Evolutionary conservation across 1,140 invertebrate genomes (phyloP), one percentile per base, ranked within the genome.

Genomic region (Trichomalopsis sarcophagae): DNA sequence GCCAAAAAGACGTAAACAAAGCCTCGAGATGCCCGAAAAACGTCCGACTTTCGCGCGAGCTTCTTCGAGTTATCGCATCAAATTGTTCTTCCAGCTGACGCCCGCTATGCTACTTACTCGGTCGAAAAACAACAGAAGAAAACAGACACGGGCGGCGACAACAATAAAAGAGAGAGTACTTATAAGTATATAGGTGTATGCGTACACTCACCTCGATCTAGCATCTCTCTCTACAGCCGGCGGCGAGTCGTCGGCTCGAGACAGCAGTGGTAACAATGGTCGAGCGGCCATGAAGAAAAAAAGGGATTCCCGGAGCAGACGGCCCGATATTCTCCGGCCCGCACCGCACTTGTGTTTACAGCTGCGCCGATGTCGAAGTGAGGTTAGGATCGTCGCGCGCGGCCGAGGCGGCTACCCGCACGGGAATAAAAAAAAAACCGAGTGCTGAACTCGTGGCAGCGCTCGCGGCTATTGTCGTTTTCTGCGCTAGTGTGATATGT

Each of bases 161-260:
- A 44, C 40, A 44, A 44, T 44, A 44, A 44, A 44, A 44, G 7
- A 7, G 33, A 36, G 33, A 36, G 33, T 36, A 36, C 27, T 27
- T 27, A 27, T 27, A 27, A 27, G 27, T 27, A 27, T 27, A 27
- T 36, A 36, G 33, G 33, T 11, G 50, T 55, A 17, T 9, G 13
- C 50, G 17, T n/a, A 47, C 23, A 68, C 75, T 84, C 68, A 79
- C 83, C 76, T 79, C 66, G 76, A 79, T 71, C 66, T 47, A 50
- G 13, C 82, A 78, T 84, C 74, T 71, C 76, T 69, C 5, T 69
- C 23, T 23, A 30, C 33, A 50, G 50, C 21, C 27, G 30, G 55
- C 27, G 30, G 55, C 50, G 7, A 33, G 36, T 13, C 76, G 76
- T 76, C 74, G 40, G 74, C 40, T 62, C 55, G 55, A 62, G 21